A percentile compares a stretch with the other conserved stretches of the same genome.
Conservation (phyloP, 1,140 invertebrate species). For the Galendromus occidentalis region DNA sequence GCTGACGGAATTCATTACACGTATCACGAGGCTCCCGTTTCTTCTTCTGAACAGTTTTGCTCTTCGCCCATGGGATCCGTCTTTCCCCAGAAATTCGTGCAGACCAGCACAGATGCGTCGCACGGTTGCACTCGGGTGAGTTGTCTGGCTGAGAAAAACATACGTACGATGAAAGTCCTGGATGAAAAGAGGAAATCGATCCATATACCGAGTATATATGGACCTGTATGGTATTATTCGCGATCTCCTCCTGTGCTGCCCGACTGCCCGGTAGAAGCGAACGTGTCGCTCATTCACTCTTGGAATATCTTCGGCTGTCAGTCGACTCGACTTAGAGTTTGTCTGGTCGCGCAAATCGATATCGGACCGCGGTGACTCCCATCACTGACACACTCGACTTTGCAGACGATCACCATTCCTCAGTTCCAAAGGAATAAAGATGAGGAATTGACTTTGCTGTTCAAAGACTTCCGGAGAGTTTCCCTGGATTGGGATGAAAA, state of each 20-base stretch:
- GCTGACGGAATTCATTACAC: slow-evolving; percentile 67
- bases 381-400: too few species aligned
- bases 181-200: too few species aligned
- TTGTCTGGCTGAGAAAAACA: neutral
- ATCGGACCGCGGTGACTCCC: too few species aligned
- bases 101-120: neutral
- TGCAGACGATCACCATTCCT: slow-evolving; percentile 5
- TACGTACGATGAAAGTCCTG: too few species aligned
- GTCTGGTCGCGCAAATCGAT: too few species aligned
- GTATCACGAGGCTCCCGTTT: slow-evolving; percentile 39
- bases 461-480: neutral
- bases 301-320: too few species aligned
- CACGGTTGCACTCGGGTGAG: neutral
- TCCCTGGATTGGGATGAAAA: slow-evolving; percentile 2
- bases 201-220: too few species aligned
- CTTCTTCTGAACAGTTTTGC: neutral
- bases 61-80: slow-evolving; percentile 1
- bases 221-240: too few species aligned
- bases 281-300: too few species aligned
- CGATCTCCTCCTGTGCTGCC: too few species aligned
- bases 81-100: neutral
- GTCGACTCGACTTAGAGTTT: too few species aligned
- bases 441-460: neutral
- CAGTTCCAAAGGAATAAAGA: neutral
- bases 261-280: too few species aligned